These are phyloP conservation scores for Donacobius atricapilla DNA, from an alignment of 2,113 vertebrate species.

Conservation along the genomic window DNA sequence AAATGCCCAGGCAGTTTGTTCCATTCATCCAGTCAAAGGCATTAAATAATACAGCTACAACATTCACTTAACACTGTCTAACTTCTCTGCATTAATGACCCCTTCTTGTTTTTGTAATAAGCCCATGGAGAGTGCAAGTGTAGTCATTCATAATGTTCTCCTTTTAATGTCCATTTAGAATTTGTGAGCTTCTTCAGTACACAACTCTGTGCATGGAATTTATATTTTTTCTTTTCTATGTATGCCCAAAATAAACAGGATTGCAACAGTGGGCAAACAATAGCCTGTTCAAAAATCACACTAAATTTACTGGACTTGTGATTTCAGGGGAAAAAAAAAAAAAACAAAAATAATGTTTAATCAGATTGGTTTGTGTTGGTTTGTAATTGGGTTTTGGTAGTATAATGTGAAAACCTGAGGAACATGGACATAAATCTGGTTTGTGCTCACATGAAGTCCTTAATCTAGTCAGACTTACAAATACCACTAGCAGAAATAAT, in stretches of 20 bases:
- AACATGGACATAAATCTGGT: neutral
- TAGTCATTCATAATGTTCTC: neutral
- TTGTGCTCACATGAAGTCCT: neutral
- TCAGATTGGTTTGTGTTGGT: neutral
- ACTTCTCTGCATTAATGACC: neutral
- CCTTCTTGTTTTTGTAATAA: neutral
- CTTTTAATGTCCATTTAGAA: neutral
- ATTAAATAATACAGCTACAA: neutral
- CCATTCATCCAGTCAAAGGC: neutral
- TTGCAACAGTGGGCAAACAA: neutral
- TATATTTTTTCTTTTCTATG: neutral
- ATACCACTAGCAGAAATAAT: neutral
- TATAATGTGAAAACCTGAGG: neutral
- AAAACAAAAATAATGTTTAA: neutral
- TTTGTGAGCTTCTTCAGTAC: neutral
- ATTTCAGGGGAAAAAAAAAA: neutral
- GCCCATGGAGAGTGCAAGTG: neutral
- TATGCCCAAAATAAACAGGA: neutral
- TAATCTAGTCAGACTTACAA: neutral
- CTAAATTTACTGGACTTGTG: neutral
- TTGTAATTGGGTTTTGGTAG: neutral
- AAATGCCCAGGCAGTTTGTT: neutral
- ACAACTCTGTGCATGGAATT: neutral
- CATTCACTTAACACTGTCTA: neutral
- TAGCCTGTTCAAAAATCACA: neutral